These are phyloP conservation scores for Percina caprodes DNA, from an alignment of 2,113 vertebrate species.

Conservation along the genomic window DNA sequence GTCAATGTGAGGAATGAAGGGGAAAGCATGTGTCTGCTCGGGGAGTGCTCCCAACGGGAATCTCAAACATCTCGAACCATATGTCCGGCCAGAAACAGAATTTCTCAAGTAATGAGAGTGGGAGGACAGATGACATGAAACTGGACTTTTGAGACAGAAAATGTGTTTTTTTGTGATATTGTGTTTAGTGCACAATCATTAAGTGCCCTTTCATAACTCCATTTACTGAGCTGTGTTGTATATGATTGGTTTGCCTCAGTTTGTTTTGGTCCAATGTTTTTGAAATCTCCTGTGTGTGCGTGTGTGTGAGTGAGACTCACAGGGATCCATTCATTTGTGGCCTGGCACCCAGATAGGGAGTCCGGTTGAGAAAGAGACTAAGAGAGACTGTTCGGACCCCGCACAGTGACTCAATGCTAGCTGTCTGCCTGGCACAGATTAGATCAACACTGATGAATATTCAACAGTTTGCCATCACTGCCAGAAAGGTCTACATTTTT, in stretches of 20 bases:
- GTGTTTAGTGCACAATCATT: constrained; percentile 13
- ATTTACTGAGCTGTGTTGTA: constrained; percentile 7
- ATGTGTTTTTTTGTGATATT: constrained; percentile 5
- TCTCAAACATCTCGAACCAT: constrained; percentile 58
- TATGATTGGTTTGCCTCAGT: constrained; percentile 25
- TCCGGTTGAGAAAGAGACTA: constrained; percentile 75
- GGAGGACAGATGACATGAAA: constrained; percentile 31
- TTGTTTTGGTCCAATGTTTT: constrained; percentile 74
- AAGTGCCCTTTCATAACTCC: neutral
- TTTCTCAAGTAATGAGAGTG: constrained; percentile 45
- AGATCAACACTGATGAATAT: constrained; percentile 83
- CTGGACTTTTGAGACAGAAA: constrained; percentile 17
- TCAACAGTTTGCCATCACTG: constrained; percentile 57
- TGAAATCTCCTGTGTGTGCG: constrained; percentile 46
- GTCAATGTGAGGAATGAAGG: constrained; percentile 52
- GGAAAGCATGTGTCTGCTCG: constrained; percentile 53
- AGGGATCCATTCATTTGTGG: constrained; percentile 78
- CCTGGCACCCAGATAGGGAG: constrained; percentile 77
- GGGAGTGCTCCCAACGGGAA: constrained; percentile 60
- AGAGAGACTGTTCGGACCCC: constrained; percentile 75
- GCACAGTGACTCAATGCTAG: constrained; percentile 80
- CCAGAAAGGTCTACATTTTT: constrained; percentile 54
- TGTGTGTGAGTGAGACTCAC: constrained; percentile 53
- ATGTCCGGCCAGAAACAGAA: constrained; percentile 51
- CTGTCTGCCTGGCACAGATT: constrained; percentile 82